phyloP scores from a whole-genome alignment of 2,113 vertebrate species.

The Thomomys bottae region DNA sequence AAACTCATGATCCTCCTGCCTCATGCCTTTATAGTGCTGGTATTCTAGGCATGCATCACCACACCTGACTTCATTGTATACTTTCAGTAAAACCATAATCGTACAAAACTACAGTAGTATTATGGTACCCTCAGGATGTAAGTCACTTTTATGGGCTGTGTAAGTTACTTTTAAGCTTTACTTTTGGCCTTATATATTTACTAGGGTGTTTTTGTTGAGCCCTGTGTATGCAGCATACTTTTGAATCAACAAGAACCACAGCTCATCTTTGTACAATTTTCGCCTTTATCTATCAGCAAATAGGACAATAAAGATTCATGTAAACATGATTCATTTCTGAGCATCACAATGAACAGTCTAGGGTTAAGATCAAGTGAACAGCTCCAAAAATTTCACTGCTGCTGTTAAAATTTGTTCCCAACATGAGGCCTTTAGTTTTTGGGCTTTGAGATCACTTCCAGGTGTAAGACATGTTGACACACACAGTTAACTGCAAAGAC shows the following conservation, averaged over 20 bases:
- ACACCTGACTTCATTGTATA: background rate
- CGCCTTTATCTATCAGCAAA: background rate
- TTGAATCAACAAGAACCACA: background rate
- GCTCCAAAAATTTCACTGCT: background rate
- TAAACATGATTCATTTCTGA: background rate
- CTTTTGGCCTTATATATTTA: constrained; percentile 25
- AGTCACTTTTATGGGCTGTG: constrained; percentile 32
- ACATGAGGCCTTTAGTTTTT: background rate
- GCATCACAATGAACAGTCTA: background rate
- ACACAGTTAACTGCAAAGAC: background rate
- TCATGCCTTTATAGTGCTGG: background rate
- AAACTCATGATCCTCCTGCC: background rate
- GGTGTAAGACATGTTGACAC: background rate
- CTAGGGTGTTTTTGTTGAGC: constrained; percentile 3
- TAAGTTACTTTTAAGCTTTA: constrained; percentile 52
- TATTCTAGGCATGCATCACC: background rate
- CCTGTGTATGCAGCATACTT: background rate
- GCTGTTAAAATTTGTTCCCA: background rate
- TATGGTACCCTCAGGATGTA: background rate
- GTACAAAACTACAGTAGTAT: constrained; percentile 24
- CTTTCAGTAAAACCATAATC: constrained; percentile 11
- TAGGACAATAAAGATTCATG: background rate
- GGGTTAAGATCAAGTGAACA: background rate
- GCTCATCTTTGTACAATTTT: background rate
- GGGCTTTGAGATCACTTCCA: background rate